Base-by-base conservation (phyloP, 1,140 invertebrate genomes). In the Centruroides sculpturatus region DNA sequence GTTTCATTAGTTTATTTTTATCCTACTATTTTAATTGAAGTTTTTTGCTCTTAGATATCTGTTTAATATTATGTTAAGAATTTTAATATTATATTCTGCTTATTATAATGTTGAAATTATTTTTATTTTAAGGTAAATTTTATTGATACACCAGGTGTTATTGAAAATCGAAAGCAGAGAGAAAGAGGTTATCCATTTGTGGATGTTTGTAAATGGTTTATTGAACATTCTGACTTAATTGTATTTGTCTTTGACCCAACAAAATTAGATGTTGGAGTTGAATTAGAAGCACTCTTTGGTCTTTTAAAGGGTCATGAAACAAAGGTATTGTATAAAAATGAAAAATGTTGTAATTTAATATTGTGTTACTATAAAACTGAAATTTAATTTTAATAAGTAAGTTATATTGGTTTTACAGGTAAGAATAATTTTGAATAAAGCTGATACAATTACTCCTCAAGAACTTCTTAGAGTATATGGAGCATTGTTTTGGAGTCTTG, bases 381-480 rank as follows among this genome's bases (percentile, higher is more conserved):
- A 23, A 23, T 54, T n/a, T n/a, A 48, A 36, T 57, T n/a, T 13
- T 12, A 48, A 5, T 57, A 13, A 47, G 10, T 57, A 47, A 12
- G 35, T 57, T 48, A 35, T 23, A 56, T 53, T 61, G 34, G 3
- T 50, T 13, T 58, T 11, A 36, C n/a, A 64, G 63, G 91, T 99
- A 65, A 80, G 94, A 64, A 99, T 99, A 69, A 92, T 98, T 57
- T 75, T 99, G 3, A 99, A 99, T 75, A 99, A 99, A 77, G 92
- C 94, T 36, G 96, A 99, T 71, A 96, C 96, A 88, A 86, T 99
- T 46, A 92, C 98, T 73, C 92, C 96, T 76, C 95, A 98, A 72
- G 93, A 98, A 73, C 76, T 99, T 35, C 97, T 99, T 91, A 78
- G 95, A 64, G 95, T 99, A 7, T 98, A 99, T 73, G 94, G 94